Conservation (phyloP, 2,888 invertebrate genomes). For the Capitulum mitella region DNA sequence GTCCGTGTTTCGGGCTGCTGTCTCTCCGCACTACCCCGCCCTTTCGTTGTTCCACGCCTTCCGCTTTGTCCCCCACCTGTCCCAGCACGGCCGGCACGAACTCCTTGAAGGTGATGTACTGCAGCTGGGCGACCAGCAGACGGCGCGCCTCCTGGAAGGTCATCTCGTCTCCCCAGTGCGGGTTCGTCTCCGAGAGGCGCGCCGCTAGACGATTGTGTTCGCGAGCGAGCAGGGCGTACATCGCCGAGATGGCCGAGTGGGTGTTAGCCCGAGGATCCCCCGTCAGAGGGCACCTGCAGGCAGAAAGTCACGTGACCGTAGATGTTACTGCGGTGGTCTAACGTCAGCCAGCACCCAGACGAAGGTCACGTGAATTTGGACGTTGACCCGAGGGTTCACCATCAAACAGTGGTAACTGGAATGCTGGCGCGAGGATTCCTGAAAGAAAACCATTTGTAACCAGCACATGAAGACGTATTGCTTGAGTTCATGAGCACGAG, state of each 20-base stretch:
- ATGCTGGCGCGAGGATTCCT: too few species aligned
- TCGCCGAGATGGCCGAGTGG: constrained; percentile 55
- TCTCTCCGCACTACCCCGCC: too few species aligned
- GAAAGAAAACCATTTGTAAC: too few species aligned
- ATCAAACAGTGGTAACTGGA: too few species aligned
- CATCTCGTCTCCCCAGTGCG: constrained; percentile 79
- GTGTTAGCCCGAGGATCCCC: constrained; percentile 50
- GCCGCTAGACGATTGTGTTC: constrained; percentile 65
- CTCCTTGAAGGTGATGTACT: constrained; percentile 51
- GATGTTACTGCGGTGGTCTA: too few species aligned
- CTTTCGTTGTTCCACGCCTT: not conserved
- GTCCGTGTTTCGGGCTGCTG: too few species aligned
- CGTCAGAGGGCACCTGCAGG: constrained; percentile 31
- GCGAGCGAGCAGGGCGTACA: constrained; percentile 66
- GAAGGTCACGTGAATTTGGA: too few species aligned
- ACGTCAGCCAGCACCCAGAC: too few species aligned
- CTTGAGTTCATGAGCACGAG: too few species aligned
- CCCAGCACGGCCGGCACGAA: constrained; percentile 50
- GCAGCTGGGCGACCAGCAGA: constrained; percentile 48
- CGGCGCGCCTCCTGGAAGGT: constrained; percentile 49
- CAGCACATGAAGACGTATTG: too few species aligned
- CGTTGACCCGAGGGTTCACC: too few species aligned
- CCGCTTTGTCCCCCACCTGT: constrained; percentile 41
- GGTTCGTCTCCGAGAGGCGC: constrained; percentile 52
- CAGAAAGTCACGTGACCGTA: too few species aligned